Percentiles rank a stretch among this genome's conserved stretches.
Evolutionary conservation across 2,888 invertebrate genomes (phyloP).

Genomic region (Ennomos erosarius): DNA sequence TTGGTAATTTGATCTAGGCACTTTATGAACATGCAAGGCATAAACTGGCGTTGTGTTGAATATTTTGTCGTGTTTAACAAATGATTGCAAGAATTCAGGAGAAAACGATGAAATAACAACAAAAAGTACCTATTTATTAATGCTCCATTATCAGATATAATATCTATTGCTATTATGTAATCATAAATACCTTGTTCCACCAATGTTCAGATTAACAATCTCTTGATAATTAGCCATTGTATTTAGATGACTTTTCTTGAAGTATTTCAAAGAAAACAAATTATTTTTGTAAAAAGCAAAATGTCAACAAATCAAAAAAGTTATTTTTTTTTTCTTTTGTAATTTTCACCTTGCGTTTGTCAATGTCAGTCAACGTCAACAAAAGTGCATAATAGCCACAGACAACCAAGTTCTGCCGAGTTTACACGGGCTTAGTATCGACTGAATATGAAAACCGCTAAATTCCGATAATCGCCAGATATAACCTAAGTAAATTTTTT

Average conservation of each 20-base stretch:
- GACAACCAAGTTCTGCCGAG: background rate
- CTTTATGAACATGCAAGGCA: too few relatives aligned
- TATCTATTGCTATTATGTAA: constrained; percentile 14
- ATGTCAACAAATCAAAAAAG: constrained; percentile 47
- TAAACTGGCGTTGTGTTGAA: too few relatives aligned
- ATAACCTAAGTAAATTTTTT: constrained; percentile 33
- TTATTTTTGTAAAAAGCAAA: constrained; percentile 22
- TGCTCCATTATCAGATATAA: too few relatives aligned
- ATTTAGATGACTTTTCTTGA: background rate
- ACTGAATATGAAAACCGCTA: background rate
- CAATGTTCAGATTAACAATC: constrained; percentile 97
- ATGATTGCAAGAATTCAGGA: too few relatives aligned
- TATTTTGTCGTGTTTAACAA: too few relatives aligned
- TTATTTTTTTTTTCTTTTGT: too few relatives aligned
- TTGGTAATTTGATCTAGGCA: too few relatives aligned
- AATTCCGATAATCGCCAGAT: constrained; percentile 20
- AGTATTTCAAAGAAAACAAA: constrained; percentile 13
- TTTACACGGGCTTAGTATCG: background rate
- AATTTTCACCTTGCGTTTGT: constrained; percentile 1
- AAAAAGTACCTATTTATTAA: too few relatives aligned
- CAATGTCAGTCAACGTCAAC: constrained; percentile 34
- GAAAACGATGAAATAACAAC: background rate
- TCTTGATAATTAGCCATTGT: constrained; percentile 80
- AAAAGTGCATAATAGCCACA: constrained; percentile 6
- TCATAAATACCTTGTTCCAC: constrained; percentile 92